Conservation (phyloP, 2,888 invertebrate species). For the Laothoe populi region DNA sequence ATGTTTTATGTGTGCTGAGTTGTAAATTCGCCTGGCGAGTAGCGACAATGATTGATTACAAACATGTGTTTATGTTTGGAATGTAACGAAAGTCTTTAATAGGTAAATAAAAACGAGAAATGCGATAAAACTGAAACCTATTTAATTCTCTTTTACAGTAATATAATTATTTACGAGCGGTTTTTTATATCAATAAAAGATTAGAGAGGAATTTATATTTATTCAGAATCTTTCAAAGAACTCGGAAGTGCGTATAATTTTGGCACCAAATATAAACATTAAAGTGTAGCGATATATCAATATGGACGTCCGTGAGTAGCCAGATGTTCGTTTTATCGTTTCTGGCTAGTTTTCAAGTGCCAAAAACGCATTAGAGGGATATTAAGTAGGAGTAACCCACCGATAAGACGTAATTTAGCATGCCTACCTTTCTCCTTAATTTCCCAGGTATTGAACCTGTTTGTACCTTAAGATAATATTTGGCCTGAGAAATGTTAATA, state of each 20-base stretch:
- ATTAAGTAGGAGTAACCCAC: slow-evolving; percentile 64
- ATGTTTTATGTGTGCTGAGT: slow-evolving; percentile 3
- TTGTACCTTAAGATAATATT: not conserved
- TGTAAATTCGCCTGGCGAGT: slow-evolving; percentile 19
- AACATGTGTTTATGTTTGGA: slow-evolving; percentile 9
- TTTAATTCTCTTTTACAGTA: slow-evolving; percentile 5
- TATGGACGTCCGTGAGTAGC: slow-evolving; percentile 64
- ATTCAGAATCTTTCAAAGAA: slow-evolving; percentile 38
- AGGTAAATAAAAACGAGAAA: slow-evolving; percentile 16
- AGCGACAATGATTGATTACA: slow-evolving; percentile 21
- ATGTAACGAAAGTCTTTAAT: slow-evolving; percentile 19
- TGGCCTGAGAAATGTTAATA: not conserved
- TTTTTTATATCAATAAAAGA: not conserved
- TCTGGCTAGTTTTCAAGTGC: slow-evolving; percentile 83
- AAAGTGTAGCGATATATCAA: slow-evolving; percentile 74
- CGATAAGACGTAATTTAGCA: slow-evolving; percentile 64
- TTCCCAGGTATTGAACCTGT: slow-evolving; percentile 2
- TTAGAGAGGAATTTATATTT: slow-evolving; percentile 28
- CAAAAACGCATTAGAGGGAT: slow-evolving; percentile 76
- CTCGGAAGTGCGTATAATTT: slow-evolving; percentile 61
- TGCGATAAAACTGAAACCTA: slow-evolving; percentile 12
- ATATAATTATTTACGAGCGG: not conserved
- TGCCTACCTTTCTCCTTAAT: slow-evolving; percentile 30
- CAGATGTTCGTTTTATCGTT: slow-evolving; percentile 79
- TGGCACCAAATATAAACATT: slow-evolving; percentile 69